Conservation (phyloP, 2,888 invertebrate genomes). For the Bellardia pandia region DNA sequence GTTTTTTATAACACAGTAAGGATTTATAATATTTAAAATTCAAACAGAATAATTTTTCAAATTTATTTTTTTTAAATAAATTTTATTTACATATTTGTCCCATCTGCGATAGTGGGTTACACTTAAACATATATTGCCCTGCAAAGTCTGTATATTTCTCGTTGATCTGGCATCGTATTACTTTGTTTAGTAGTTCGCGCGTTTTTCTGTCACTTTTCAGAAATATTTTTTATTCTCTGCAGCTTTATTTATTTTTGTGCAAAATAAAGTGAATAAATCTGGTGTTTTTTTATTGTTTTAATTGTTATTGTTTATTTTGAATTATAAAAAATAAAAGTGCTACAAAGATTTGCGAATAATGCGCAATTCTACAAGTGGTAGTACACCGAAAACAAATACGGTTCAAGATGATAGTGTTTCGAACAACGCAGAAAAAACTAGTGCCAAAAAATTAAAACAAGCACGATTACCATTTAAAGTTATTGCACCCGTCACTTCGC, state of each 20-base stretch:
- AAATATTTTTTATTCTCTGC: conserved; percentile 59
- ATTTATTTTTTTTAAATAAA: too few species aligned
- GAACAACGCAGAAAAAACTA: conserved; percentile 72
- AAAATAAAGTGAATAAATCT: conserved; percentile 23
- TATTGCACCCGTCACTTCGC: conserved; percentile 68
- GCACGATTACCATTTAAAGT: conserved; percentile 87
- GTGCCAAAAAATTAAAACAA: conserved; percentile 86
- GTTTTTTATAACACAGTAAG: too few species aligned
- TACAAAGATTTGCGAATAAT: conserved; percentile 58
- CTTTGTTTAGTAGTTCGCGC: conserved; percentile 61
- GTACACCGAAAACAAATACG: conserved; percentile 48
- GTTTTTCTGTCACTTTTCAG: conserved; percentile 69
- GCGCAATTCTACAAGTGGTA: conserved; percentile 62
- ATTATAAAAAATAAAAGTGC: conserved; percentile 22
- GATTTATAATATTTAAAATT: too few species aligned
- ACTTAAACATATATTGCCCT: background rate
- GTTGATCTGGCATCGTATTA: conserved; percentile 38
- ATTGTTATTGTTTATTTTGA: conserved; percentile 39
- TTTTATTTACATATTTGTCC: background rate
- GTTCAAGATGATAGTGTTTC: conserved; percentile 52
- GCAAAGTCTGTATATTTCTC: background rate
- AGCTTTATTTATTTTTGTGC: conserved; percentile 63
- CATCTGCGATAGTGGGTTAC: background rate
- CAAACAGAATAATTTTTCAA: too few species aligned
- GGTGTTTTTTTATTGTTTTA: conserved; percentile 26